Evolutionary conservation across 1,140 invertebrate species (phyloP), one percentile per base, ranked within the genome.

Genomic region (Neelides sp.): DNA sequence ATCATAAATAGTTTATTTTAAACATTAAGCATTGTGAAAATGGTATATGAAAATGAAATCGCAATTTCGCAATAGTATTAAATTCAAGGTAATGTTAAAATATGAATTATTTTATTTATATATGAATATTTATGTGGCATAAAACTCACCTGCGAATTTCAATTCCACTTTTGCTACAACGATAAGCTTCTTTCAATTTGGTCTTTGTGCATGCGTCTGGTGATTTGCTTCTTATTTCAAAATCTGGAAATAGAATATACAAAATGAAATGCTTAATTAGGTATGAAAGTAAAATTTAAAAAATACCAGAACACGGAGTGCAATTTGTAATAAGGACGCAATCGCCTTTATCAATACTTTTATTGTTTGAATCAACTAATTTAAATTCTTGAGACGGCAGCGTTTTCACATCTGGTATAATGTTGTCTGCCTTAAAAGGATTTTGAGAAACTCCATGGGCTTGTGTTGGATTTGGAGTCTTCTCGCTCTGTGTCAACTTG

Each of bases 261-360:
- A 22, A 4, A 12, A 26, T 46, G 4, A 27, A 35, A 52, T 22
- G 34, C 12, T 4, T 19, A 24, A n/a, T 20, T 27, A 7, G 22
- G 17, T 20, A 52, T 23, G 13, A 17, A 37, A 42, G 47, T 35
- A 47, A 51, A 45, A 49, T 37, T 26, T 28, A 30, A 22, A 50
- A 12, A 36, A 43, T 69, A 78, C 77, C 77, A 62, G 79, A 77
- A 65, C 86, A 89, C 8, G 80, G 82, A 69, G 84, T 79, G 63
- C 83, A 86, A 65, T 83, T 78, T 50, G 75, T 75, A 17, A 84
- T 68, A 26, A 85, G 67, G 42, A 75, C 72, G 59, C 75, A 83
- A 17, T 75, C 68, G 63, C 85, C 81, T 58, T 74, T 74, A 19
- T 74, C 67, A 69, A 75, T 76, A 65, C 83, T 85, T 20, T 26